Evolutionary conservation across 2,888 invertebrate genomes (phyloP), one percentile per base, ranked within the genome.

Genomic region (Epirrita christyi): DNA sequence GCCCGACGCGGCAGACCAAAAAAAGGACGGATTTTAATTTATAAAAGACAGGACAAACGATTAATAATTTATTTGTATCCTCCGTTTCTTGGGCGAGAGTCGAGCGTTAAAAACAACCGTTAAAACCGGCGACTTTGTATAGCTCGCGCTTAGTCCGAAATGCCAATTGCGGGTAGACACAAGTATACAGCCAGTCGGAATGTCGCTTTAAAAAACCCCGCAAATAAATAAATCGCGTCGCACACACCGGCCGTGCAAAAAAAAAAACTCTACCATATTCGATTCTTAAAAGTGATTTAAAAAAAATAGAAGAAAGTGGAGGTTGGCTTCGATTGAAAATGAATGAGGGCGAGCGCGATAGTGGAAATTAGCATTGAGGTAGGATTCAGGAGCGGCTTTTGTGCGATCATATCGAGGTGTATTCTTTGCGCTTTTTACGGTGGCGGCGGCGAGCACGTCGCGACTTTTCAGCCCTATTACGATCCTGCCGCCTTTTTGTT

Each of bases 11-110:
- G 75, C 71, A 78, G 75, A 72, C 85, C 75, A 84, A 88, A 90
- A 91, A 90, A 91, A 88, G 82, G 77, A 84, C 76, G 77, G 82
- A 88, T 91, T 91, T 92, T 92, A 92, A 92, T 92, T 92, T 92
- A 91, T 90, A 92, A 90, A 88, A 88, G 92, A 92, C 92, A 92
- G 92, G 91, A 92, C 92, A 92, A 92, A 92, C 92, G 92, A 92
- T 92, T 92, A 91, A 92, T 92, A 92, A 92, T 92, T 92, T 92
- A 92, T 92, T 92, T 92, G 90, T 89, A 90, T 89, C 88, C 84
- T 83, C 81, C 81, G 82, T 83, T 91, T 86, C 84, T 87, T 88
- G 85, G 75, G 85, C 84, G 85, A 83, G 84, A 84, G 82, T 80
- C 82, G 85, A 86, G 90, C 91, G 91, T 91, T 92, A 90, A 91